Conservation (phyloP, 2,113 vertebrate genomes). For the Neofelis nebulosa region DNA sequence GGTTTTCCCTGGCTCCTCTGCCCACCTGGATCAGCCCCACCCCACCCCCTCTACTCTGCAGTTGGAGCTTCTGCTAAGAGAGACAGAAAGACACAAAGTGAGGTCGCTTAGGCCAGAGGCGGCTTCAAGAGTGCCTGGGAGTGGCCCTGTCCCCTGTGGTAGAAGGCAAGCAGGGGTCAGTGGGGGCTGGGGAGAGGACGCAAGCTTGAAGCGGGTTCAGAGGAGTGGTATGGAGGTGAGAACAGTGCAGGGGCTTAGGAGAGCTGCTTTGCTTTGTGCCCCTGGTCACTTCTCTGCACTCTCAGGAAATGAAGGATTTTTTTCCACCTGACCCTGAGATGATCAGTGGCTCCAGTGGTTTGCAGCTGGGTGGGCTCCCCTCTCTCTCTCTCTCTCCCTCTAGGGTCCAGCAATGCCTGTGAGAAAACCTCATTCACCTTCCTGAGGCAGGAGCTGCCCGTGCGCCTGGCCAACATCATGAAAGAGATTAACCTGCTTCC, state of each 20-base stretch:
- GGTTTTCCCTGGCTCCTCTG: background rate
- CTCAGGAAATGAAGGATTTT: background rate
- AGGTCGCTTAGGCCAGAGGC: background rate
- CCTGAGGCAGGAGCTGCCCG: conserved; percentile 95
- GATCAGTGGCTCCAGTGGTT: background rate
- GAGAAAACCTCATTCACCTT: conserved; percentile 97
- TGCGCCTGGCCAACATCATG: conserved; percentile 97
- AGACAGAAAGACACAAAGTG: background rate
- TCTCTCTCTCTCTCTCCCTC: background rate
- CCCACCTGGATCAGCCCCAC: too few species aligned
- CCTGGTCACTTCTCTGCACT: background rate
- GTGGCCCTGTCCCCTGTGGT: background rate
- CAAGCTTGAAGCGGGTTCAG: background rate
- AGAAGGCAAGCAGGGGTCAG: background rate
- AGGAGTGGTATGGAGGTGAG: background rate
- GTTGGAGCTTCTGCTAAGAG: background rate
- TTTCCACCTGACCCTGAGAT: background rate
- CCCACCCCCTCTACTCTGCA: background rate
- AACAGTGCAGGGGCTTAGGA: background rate
- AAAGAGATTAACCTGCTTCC: conserved; percentile 97
- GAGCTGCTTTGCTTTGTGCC: background rate
- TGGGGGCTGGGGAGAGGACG: background rate
- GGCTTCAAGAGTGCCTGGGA: background rate
- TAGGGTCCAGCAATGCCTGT: conserved; percentile 96
- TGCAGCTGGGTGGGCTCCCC: background rate